These are phyloP conservation scores for Leptocoma aspasia DNA, from an alignment of 2,113 vertebrate species.

Conservation along the genomic window DNA sequence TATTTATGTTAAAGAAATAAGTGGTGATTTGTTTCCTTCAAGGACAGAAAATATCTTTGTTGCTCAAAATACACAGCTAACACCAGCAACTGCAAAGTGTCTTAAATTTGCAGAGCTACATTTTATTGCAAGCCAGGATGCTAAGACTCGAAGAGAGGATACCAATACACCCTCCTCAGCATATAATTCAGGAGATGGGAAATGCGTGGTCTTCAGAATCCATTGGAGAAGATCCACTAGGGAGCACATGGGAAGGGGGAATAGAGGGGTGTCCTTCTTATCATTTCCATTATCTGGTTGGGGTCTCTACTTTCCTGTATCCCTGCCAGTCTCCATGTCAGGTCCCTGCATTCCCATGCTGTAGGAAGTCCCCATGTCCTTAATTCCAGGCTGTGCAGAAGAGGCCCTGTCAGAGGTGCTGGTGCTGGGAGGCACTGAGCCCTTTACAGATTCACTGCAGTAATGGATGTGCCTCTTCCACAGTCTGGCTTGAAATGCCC, in stretches of 20 bases:
- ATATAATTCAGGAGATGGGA: fast-evolving
- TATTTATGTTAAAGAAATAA: background rate
- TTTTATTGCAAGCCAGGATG: background rate
- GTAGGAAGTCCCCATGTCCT: background rate
- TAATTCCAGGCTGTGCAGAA: background rate
- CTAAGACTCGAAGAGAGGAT: background rate
- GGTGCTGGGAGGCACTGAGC: background rate
- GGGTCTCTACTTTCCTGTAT: background rate
- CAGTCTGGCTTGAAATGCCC: background rate
- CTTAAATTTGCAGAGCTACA: background rate
- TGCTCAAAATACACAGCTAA: background rate
- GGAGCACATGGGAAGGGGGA: background rate
- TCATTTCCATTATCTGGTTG: background rate
- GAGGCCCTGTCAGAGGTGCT: background rate
- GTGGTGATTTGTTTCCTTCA: background rate
- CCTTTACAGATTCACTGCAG: background rate
- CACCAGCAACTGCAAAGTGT: background rate
- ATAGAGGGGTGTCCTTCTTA: background rate
- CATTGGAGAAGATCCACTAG: background rate
- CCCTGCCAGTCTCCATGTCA: background rate
- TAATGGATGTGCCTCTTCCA: background rate
- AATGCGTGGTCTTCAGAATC: background rate
- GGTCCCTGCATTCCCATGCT: background rate
- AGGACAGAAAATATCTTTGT: background rate
- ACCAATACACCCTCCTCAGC: background rate